Base-by-base conservation (phyloP, 2,797 vertebrate species). In the Perodicticus potto region DNA sequence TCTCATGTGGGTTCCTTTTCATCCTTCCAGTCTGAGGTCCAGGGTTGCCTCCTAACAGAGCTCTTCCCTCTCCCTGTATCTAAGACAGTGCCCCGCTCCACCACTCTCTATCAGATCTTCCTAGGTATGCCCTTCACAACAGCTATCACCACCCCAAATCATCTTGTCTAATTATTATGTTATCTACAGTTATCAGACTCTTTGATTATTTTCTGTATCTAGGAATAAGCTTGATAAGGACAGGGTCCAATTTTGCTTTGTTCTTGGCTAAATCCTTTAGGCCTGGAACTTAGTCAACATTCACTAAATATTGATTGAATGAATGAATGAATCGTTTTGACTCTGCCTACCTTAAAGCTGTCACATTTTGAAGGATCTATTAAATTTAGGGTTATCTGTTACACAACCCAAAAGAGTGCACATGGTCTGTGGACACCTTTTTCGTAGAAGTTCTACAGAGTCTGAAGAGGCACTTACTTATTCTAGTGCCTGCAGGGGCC, bases 241-340 rank as follows among this genome's bases (percentile, higher is more conserved):
- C 37, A 81, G 12, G 9, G 78, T 78, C 74, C 27, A 19, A 69
- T 74, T 95, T 63, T 86, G 22, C 87, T 74, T 92, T 67, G 27
- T 81, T 87, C 57, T 20, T n/a, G 76, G 59, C n/a, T 67, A 76
- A 76, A 80, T 91, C 1, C 7, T 34, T 63, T 40, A 86, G 53
- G 16, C 25, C 3, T 86, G 73, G 78, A 61, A 34, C 25, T 88
- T n/a, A 65, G 27, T 32, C 61, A 32, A 9, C 3, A 22, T 77
- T 93, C 69, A 72, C 20, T 95, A 87, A 95, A 84, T 7, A 7
- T 92, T 57, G 86, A 43, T 63, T 94, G 87, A 92, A n/a, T 80
- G 83, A 67, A 69, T 27, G 67, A 89, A 22, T 82, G 22, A 83
- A 83, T 67, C 13, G 45, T 22, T 95, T 88, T 85, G 57, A 61